phyloP scores from a whole-genome alignment of 2,797 vertebrate genomes.

The Morelia viridis region DNA sequence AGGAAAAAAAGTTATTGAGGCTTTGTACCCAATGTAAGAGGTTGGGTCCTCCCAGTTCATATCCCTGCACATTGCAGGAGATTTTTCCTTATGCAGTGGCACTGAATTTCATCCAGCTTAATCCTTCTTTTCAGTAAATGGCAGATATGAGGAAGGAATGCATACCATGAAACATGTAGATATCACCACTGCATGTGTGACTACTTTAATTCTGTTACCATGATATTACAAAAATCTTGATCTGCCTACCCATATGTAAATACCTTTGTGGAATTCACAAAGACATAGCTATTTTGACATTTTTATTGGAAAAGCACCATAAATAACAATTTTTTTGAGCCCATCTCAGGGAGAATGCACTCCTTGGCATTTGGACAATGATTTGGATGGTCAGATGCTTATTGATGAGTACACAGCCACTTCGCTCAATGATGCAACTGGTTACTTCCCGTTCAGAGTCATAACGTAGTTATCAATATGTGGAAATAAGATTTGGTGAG shows the following conservation, averaged over 20 bases:
- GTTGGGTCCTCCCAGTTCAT: too few species aligned
- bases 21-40: too few species aligned
- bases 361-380: background rate
- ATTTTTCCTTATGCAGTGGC: background rate
- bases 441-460: background rate
- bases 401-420: background rate
- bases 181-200: background rate
- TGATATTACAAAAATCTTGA: background rate
- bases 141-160: background rate
- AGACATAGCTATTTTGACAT: background rate
- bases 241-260: background rate
- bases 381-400: background rate
- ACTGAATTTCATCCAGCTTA: background rate
- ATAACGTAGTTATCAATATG: background rate
- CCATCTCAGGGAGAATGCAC: background rate
- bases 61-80: background rate
- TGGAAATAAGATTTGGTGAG: background rate
- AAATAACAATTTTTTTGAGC: background rate
- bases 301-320: background rate
- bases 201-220: background rate
- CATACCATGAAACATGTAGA: background rate
- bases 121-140: background rate
- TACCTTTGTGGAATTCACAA: background rate
- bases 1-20: background rate
- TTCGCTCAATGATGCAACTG: background rate